Evolutionary conservation across 1,140 invertebrate genomes (phyloP).

Genomic region (Pararge aegeria): DNA sequence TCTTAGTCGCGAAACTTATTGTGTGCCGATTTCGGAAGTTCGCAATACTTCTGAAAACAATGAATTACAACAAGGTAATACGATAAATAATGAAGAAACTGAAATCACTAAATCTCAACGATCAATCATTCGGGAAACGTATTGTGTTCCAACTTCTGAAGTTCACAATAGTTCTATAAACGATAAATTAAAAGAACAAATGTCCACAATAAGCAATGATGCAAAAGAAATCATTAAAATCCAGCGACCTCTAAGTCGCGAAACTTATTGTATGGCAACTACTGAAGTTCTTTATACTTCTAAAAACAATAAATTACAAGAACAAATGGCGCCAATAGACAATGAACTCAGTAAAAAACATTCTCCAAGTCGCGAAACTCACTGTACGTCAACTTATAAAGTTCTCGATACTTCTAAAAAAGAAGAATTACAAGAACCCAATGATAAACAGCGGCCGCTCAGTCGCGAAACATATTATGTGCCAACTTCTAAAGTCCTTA

Average conservation of each 20-base stretch:
- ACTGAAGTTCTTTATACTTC: neutral
- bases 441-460: neutral
- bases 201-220: neutral
- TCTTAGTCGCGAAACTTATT: constrained; percentile 18
- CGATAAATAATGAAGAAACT: neutral
- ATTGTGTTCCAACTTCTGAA: constrained; percentile 3
- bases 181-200: neutral
- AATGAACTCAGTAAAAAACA: neutral
- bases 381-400: neutral
- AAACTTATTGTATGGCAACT: constrained; percentile 17
- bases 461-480: constrained; percentile 22
- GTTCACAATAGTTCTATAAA: neutral
- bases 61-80: neutral
- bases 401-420: neutral
- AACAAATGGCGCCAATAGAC: too few species aligned
- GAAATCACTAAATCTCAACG: neutral
- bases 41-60: neutral
- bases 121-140: constrained; percentile 18
- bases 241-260: neutral
- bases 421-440: neutral
- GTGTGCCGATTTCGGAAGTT: neutral
- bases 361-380: constrained; percentile 12
- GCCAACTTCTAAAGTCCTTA: neutral
- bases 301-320: too few species aligned
- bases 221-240: neutral